Evolutionary conservation across 1,140 invertebrate genomes (phyloP), one percentile per base, ranked within the genome.

Genomic region (Psix sp.): DNA sequence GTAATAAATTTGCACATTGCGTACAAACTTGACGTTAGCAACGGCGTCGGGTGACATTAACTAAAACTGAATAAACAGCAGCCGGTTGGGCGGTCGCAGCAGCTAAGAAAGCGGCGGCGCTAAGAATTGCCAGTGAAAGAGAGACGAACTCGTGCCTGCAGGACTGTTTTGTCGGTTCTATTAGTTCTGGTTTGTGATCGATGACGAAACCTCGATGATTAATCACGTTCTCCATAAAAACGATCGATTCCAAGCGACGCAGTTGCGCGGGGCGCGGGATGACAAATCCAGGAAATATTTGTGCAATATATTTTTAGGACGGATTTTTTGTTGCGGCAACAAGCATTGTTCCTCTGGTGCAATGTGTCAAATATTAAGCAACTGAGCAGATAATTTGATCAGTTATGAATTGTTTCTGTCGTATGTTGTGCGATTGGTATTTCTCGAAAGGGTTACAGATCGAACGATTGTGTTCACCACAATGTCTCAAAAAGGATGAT

Each of bases 21-120:
- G 36, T 57, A 36, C 26, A 36, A 17, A 42, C 43, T 33, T 76
- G 70, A 77, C 71, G 75, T 66, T 74, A 70, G 63, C 71, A 77
- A 57, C 11, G 70, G 65, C 67, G 36, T 65, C 72, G 62, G 66
- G 75, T 51, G 77, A 81, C 78, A 82, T 80, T 83, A 84, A 85
- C 79, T 49, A 80, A 84, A 84, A 82, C 80, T 78, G 81, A 84
- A 79, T 78, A 85, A 84, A 84, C 83, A 83, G 36, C 51, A 33
- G 24, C 56, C 66, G 49, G 38, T 46, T 71, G 38, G 60, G 33
- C 43, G 52, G 62, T 52, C 63, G 18, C 26, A 38, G 18, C 29
- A 10, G 26, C 13, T 7, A 39, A 18, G 11, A 56, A 56, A 21
- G 15, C 17, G 33, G 35, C 24, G 21, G 11, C 11, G 10, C 36